Base-by-base conservation (phyloP, 2,113 vertebrate species). In the Dromiciops gliroides region DNA sequence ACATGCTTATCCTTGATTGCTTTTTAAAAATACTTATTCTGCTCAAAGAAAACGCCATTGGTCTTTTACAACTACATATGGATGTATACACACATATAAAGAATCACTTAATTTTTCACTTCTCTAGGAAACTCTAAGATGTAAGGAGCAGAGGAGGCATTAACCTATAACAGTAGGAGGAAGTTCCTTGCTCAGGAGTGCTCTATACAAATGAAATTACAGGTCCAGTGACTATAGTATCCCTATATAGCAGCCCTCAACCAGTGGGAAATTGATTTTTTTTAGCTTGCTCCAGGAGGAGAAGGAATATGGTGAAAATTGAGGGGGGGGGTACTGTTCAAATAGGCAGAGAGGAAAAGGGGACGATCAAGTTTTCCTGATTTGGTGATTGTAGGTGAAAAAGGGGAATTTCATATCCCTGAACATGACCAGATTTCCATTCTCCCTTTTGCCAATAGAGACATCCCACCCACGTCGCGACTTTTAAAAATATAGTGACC, bases 11-110 rank as follows among this genome's bases (percentile, higher is more conserved):
- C 96, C 92, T 94, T 95, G 92, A 95, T 94, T 83, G 91, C 93
- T n/a, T 96, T 97, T 96, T 96, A 89, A 96, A 90, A 97, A 97
- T 95, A 94, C 23, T 75, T 94, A 91, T 67, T 95, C 37, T 60
- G 90, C 91, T 94, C 60, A 93, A 52, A 97, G 91, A 89, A 95
- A 91, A 95, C 92, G 67, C 88, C 19, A 2, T 83, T 89, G 90
- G 49, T 94, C n/a, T 96, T 92, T 50, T 94, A 28, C 93, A 88
- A 89, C 60, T 95, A 50, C 91, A 93, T 90, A 95, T 83, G 67
- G 67, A 83, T 83, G 19, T 23, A 44, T 67, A 3, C n/a, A 83
- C 67, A 83, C 67, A 83, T 83, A 44, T 83, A 83, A 67, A 67
- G 67, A 83, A 83, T 83, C 67, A 83, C n/a, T 75, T 75, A 44